Evolutionary conservation across 2,888 invertebrate species (phyloP), one percentile per base, ranked within the genome.

Genomic region (Pollenia amentaria): DNA sequence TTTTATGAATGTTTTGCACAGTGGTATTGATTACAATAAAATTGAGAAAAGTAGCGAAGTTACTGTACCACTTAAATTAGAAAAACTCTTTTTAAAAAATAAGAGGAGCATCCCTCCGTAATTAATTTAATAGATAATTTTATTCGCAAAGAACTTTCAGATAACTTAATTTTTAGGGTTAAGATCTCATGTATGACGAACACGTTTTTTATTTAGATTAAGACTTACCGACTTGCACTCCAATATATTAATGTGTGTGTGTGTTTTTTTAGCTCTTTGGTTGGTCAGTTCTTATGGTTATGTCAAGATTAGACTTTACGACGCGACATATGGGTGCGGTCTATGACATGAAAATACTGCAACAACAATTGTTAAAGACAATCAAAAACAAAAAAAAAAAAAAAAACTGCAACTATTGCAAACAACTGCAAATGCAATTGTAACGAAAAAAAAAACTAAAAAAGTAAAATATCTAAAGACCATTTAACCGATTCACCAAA

Each of bases 241-340:
- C 6, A 16, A 14, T n/a, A 6, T 16, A 2, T 57, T 57, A 44
- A n/a, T 42, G 14, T 16, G 21, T 4, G 18, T 46, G 38, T 57
- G 16, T 72, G 62, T 51, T 8, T 7, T 57, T 12, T 53, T 55
- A 12, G 6, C 38, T 38, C 73, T 21, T 16, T 51, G 18, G 21
- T 72, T 65, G 84, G 78, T 84, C 78, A 84, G 60, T 67, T 73
- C 44, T 6, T 29, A 29, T 67, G 72, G 60, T 16, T 53, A 42
- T 78, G 75, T 64, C 85, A 78, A 75, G 78, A 70, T 78, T 79
- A 80, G 87, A 80, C 83, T 67, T 80, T 84, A 18, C 21, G 87
- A 84, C 87, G 84, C 84, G 83, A 73, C 85, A 80, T 60, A 67
- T 87, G 76, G 87, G 83, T 84, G 87, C 84, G 80, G 76, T 72